Percentiles rank a stretch among this genome's conserved stretches.
phyloP scores from a whole-genome alignment of 2,888 invertebrate species.

The Frankliniella fusca region DNA sequence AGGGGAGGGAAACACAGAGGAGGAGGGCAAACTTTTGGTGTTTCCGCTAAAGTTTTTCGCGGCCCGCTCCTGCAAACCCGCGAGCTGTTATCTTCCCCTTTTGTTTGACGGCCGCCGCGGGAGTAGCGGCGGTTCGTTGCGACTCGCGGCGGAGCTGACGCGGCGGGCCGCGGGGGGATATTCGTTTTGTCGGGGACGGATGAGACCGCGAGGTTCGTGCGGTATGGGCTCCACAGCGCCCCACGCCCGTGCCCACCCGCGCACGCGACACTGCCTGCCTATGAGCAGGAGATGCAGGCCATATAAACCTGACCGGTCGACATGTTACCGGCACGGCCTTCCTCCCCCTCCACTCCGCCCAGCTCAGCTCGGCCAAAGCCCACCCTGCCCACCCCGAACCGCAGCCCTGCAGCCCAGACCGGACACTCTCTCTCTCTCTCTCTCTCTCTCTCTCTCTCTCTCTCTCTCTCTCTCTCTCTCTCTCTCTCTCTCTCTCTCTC shows the following conservation, averaged over 20 bases:
- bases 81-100: too few relatives aligned
- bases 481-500: not conserved
- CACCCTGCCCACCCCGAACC: too few relatives aligned
- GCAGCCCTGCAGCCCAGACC: too few relatives aligned
- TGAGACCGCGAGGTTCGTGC: not conserved
- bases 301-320: not conserved
- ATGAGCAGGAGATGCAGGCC: not conserved
- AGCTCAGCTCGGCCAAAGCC: too few relatives aligned
- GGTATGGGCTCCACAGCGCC: not conserved
- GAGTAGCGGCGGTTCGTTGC: not conserved
- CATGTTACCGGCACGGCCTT: constrained; percentile 18
- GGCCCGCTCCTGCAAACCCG: too few relatives aligned
- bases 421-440: not conserved
- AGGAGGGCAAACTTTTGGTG: too few relatives aligned
- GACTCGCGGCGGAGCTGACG: not conserved
- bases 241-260: not conserved
- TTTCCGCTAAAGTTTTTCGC: too few relatives aligned
- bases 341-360: too few relatives aligned
- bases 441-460: not conserved
- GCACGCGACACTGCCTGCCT: not conserved
- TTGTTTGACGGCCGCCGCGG: too few relatives aligned
- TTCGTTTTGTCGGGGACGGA: too few relatives aligned
- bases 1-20: too few relatives aligned
- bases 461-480: not conserved
- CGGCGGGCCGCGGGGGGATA: not conserved